A percentile compares a stretch with the other conserved stretches of the same genome.
Conservation (phyloP, 2,888 invertebrate species). For the Xylophagus ater region DNA sequence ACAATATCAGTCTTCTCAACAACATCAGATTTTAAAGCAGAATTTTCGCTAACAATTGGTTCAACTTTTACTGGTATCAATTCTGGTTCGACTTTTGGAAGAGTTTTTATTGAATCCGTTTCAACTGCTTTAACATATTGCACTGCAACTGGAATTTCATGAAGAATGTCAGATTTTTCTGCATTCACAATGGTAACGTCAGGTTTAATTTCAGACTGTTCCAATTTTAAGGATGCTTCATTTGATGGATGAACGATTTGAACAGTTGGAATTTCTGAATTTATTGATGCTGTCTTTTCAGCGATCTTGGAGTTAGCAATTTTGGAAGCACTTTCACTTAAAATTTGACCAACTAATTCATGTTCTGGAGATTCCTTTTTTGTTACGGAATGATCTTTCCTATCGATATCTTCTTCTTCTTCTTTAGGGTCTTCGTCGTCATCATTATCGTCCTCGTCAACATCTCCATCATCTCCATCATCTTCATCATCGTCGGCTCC, state of each 20-base stretch:
- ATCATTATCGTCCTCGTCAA: conserved; percentile 16
- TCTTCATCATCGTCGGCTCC: conserved; percentile 9
- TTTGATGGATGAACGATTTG: neutral
- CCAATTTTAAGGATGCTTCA: neutral
- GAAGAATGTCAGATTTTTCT: neutral
- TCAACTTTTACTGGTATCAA: neutral
- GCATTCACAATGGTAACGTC: neutral
- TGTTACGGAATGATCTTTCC: no score
- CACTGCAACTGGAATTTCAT: conserved; percentile 6
- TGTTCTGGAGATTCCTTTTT: no score
- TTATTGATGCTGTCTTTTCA: neutral
- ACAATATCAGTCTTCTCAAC: neutral
- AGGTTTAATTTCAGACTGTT: neutral
- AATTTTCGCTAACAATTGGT: conserved; percentile 1
- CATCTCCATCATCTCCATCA: conserved; percentile 16
- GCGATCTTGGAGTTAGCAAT: no score
- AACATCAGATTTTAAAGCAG: no score
- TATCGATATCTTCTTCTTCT: conserved; percentile 12
- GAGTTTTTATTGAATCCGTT: no score
- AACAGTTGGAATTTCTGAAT: neutral
- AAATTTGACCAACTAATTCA: no score
- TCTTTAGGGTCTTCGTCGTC: conserved; percentile 15
- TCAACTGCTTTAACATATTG: conserved; percentile 1
- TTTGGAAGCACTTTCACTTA: no score
- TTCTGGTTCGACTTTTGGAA: no score